Evolutionary conservation across 2,797 vertebrate species (phyloP), one percentile per base, ranked within the genome.

Genomic region (Trachops cirrhosus): DNA sequence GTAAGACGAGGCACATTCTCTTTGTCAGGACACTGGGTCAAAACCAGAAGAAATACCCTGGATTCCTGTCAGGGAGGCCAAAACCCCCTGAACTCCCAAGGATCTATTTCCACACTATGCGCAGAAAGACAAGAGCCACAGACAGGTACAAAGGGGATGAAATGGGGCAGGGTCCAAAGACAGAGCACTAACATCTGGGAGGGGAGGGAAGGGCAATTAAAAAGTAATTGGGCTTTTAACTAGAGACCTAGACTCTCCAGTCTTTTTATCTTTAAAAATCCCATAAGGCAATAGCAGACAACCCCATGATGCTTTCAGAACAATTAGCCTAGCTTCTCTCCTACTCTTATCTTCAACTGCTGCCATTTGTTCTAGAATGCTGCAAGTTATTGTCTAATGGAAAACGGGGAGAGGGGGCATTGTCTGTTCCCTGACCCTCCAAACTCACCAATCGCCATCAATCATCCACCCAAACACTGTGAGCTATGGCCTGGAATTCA

Each of bases 11-110:
- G 64, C 75, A 78, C 34, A 32, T 26, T 44, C 34, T 85, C 6
- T 32, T 84, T 64, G 34, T 93, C 39, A 62, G 79, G 46, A 92
- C 96, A 90, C 44, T 54, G 37, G 48, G 90, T 89, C 87, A 96
- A 74, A 93, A 86, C 41, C 52, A 74, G n/a, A 62, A 80, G 64
- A 83, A 32, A 18, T 11, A 15, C 52, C 87, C 80, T 22, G 34
- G 62, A 86, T 88, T 93, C 75, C 41, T 89, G 11, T 37, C 85
- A n/a, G 57, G 46, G 75, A 77, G 54, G 77, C 48, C 54, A n/a
- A 57, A 57, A 15, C 41, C 48, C 16, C 16, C 16, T 32, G 1
- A 24, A 12, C 9, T 3, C 21, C 32, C 15, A 59, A 41, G 64
- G 5, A 64, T 44, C 74, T 52, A 9, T 37, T 80, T 83, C 44